Percentiles rank a stretch among this genome's conserved stretches.
Evolutionary conservation across 2,113 vertebrate genomes (phyloP).

Genomic region (Talpa occidentalis): DNA sequence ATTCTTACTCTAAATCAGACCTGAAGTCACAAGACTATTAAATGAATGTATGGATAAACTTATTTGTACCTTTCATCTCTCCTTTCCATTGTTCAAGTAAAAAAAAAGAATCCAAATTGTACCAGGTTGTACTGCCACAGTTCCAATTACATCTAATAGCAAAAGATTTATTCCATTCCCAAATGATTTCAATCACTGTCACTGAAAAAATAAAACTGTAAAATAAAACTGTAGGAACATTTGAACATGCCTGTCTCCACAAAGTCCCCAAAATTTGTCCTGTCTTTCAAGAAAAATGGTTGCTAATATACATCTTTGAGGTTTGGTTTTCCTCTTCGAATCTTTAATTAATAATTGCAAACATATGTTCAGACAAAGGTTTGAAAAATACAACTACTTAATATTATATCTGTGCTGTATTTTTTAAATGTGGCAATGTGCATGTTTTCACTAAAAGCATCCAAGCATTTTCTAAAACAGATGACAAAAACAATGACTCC

Average conservation of each 20-base stretch:
- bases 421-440: background rate
- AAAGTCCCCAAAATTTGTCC: background rate
- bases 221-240: background rate
- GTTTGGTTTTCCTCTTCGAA: slow-evolving; percentile 36
- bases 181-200: slow-evolving; percentile 21
- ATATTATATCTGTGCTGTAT: background rate
- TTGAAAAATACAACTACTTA: slow-evolving; percentile 43
- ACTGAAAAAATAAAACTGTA: slow-evolving; percentile 26
- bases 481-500: background rate
- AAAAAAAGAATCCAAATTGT: background rate
- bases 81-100: background rate
- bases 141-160: background rate
- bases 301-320: background rate
- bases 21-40: slow-evolving; percentile 56
- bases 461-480: background rate
- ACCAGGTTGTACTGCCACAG: background rate
- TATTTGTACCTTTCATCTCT: background rate
- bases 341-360: slow-evolving; percentile 52
- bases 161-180: background rate
- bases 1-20: slow-evolving; percentile 51
- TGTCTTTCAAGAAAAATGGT: slow-evolving; percentile 33
- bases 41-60: background rate
- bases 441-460: slow-evolving; percentile 14
- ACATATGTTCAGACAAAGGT: slow-evolving; percentile 37
- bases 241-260: background rate